phyloP scores from a whole-genome alignment of 2,113 vertebrate species.

The Serinus canaria region DNA sequence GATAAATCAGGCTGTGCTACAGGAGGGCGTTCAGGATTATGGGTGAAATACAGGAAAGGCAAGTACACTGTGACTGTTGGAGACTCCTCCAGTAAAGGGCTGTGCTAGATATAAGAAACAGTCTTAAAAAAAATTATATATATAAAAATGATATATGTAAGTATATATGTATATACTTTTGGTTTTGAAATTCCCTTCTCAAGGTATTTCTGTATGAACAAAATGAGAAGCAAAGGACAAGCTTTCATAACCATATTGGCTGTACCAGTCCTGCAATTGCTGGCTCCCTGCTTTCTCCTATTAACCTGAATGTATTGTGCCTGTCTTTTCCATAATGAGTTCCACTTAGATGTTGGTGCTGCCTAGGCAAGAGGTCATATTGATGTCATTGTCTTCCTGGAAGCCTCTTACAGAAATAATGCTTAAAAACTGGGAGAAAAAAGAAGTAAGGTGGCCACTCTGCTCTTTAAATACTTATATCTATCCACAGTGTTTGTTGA shows the following conservation, averaged over 20 bases:
- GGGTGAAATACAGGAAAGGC: background rate
- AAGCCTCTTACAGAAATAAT: background rate
- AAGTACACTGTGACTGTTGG: background rate
- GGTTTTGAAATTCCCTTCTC: background rate
- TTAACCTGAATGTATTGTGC: background rate
- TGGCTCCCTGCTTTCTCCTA: background rate
- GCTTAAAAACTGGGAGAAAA: background rate
- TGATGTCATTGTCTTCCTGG: background rate
- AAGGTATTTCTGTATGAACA: background rate
- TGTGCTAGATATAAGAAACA: background rate
- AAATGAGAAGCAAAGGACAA: background rate
- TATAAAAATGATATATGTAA: too few species aligned
- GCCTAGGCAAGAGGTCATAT: background rate
- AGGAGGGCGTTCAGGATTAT: background rate
- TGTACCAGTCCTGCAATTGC: background rate
- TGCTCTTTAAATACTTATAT: background rate
- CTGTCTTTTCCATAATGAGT: background rate
- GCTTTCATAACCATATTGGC: background rate
- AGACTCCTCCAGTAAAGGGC: background rate
- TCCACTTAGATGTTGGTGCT: background rate
- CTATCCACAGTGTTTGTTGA: background rate
- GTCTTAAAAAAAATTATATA: background rate
- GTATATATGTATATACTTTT: background rate
- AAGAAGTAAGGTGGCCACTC: background rate
- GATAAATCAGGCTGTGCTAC: background rate